Evolutionary conservation across 2,797 vertebrate genomes (phyloP).

Genomic region (Lerista edwardsae): DNA sequence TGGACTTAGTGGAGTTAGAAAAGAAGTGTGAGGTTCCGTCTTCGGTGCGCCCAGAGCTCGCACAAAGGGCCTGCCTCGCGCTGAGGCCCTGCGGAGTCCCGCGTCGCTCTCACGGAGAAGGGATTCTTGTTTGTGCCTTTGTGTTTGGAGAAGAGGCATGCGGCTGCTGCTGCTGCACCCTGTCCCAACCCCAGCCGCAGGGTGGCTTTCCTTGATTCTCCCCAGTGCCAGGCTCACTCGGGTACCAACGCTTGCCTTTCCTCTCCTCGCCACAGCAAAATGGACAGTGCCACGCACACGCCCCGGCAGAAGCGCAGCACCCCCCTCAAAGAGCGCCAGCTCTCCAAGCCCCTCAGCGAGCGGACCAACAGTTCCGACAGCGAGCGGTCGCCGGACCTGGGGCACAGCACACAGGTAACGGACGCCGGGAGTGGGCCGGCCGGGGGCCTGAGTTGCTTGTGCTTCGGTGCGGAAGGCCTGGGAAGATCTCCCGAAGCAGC

Average conservation of each 20-base stretch:
- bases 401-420: constrained; percentile 84
- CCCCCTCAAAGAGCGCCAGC: constrained; percentile 86
- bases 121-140: neutral
- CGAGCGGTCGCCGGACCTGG: constrained; percentile 86
- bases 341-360: constrained; percentile 88
- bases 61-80: neutral
- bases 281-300: constrained; percentile 81
- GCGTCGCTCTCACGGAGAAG: neutral
- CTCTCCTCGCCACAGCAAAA: constrained; percentile 68
- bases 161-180: no score
- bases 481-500: no score
- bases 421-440: accelerated
- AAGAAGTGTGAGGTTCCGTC: no score
- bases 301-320: constrained; percentile 86
- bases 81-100: neutral
- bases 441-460: neutral
- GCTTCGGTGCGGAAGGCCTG: neutral
- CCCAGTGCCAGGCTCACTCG: no score
- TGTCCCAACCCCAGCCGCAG: no score
- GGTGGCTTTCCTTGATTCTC: no score
- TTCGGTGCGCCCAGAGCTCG: no score
- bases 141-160: neutral
- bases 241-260: neutral
- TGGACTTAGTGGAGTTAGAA: neutral
- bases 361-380: constrained; percentile 91